Base-by-base conservation (phyloP, 2,888 invertebrate species). In the Andrena bucephala region DNA sequence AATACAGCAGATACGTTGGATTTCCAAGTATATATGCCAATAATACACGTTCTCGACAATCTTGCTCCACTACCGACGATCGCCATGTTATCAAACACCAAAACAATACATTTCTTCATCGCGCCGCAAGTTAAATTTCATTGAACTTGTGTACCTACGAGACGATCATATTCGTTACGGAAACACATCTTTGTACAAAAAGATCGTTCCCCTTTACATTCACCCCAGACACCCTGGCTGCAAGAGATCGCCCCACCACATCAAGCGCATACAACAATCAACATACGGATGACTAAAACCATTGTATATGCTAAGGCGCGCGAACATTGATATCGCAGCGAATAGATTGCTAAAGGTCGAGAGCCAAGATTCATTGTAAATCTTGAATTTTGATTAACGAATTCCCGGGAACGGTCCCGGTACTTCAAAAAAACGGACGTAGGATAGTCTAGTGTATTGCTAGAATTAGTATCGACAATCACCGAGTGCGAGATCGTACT, bases 401-500 rank as follows among this genome's bases (percentile, higher is more conserved):
- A 70, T 74, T 52, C 13, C 42, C 71, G 27, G 76, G 13, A 52
- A 36, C 24, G 33, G 8, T 42, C 75, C 42, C 20, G 52, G 69
- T 48, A 33, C 60, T 52, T 73, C 33, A 79, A 86, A 83, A 69
- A 77, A 81, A 85, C 69, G 24, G 42, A 77, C 54, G 54, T 31
- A 74, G 57, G 73, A 82, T 84, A 85, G 68, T 67, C 82, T 87
- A 85, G 67, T 77, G 83, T 83, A 87, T 87, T 85, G 85, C 87
- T 84, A 87, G 66, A 69, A 69, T 77, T 78, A 59, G 69, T 77
- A 73, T 67, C 48, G 66, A 86, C 81, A 81, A 87, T 72, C 80
- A 59, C 67, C 70, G 68, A 80, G 42, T n/a, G 62, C 73, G 54
- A 57, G 71, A 87, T 77, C 77, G 83, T 68, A 67, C 50, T 74